Evolutionary conservation across 1,140 invertebrate genomes (phyloP), one percentile per base, ranked within the genome.

Genomic region (Drosophila chauvacae): DNA sequence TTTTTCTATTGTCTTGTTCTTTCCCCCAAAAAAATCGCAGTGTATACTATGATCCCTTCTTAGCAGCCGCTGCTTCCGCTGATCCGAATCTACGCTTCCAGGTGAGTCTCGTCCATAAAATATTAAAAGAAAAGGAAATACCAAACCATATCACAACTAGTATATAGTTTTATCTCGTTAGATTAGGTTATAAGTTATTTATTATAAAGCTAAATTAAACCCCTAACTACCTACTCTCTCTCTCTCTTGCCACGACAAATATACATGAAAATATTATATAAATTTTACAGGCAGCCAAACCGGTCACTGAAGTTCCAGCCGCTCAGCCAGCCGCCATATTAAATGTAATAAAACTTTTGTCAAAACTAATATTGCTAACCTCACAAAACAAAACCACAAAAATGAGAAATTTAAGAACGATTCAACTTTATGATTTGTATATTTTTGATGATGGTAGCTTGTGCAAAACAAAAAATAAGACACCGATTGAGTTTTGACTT

Each of bases 31-130:
- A 23, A 23, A 55, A 91, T 93, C 93, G 92, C 94, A 97, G 97
- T 93, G 96, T 98, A 77, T 98, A 98, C 95, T 98, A 98, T 94
- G 98, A 99, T 95, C 97, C 97, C 82, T 98, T 98, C 95, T 94
- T 98, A 95, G 97, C 97, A 90, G 96, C 97, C 60, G 96, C 97
- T 88, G 96, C 91, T 77, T 86, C 83, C 73, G 94, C 95, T 91
- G 96, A 97, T 94, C 96, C 96, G 78, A 96, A 97, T 93, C 97
- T 97, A 94, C 97, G 97, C 94, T 94, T 98, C 91, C 97, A 98
- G 96, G 91, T 92, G 77, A 92, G 85, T 90, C 13, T 47, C 50
- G n/a, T 33, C 1, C 10, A 28, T 16, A 47, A 30, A 28, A 48
- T 48, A 11, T 16, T 2, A 7, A 11, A 51, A 14, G 1, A 51